phyloP scores from a whole-genome alignment of 2,888 invertebrate species.

The Thymelicus acteon region DNA sequence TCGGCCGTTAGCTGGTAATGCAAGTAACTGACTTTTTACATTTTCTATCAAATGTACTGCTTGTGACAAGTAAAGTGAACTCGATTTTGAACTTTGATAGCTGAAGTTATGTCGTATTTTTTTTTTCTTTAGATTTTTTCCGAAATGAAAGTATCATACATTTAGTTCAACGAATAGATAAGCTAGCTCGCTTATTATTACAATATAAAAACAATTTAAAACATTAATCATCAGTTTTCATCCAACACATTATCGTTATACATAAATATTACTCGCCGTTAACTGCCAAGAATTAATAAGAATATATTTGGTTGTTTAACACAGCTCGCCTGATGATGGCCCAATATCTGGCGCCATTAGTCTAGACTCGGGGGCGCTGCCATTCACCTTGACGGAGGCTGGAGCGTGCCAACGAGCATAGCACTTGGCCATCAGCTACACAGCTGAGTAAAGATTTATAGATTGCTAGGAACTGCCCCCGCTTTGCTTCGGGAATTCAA shows the following conservation, averaged over 20 bases:
- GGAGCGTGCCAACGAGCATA: conserved; percentile 41
- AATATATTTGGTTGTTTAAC: conserved; percentile 5
- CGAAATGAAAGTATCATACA: too few relatives aligned
- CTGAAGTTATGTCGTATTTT: too few relatives aligned
- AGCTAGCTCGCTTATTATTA: too few relatives aligned
- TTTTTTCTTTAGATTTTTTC: too few relatives aligned
- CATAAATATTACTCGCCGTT: not conserved
- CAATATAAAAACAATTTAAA: too few relatives aligned
- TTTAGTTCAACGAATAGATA: too few relatives aligned
- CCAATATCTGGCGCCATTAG: conserved; percentile 44
- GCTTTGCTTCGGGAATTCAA: too few relatives aligned
- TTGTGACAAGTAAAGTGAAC: not conserved
- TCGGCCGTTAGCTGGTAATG: too few relatives aligned
- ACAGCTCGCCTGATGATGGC: not conserved
- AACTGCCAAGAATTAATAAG: conserved; percentile 11
- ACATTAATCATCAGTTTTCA: too few relatives aligned
- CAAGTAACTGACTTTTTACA: conserved; percentile 1
- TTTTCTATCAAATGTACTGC: not conserved
- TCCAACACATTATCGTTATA: too few relatives aligned
- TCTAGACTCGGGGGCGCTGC: conserved; percentile 44
- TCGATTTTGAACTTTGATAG: too few relatives aligned
- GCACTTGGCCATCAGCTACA: conserved; percentile 10
- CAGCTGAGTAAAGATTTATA: not conserved
- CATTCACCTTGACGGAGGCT: conserved; percentile 45
- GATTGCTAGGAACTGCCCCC: too few relatives aligned